Conservation (phyloP, 2,113 vertebrate genomes). For the Condylura cristata region DNA sequence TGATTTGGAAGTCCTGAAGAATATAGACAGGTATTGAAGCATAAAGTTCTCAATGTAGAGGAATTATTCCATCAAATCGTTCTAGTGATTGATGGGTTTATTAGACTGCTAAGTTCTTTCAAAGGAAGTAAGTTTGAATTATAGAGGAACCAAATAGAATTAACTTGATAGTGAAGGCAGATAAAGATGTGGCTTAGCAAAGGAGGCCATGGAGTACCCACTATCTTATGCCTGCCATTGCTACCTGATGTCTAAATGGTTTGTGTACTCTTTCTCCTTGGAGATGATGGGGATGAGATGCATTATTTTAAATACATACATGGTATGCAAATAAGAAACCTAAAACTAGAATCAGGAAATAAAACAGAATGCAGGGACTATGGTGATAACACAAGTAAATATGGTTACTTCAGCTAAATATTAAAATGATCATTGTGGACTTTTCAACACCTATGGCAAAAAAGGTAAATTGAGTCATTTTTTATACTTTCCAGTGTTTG, state of each 20-base stretch:
- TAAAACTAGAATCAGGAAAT: slow-evolving; percentile 25
- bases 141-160: not conserved
- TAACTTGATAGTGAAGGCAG: slow-evolving; percentile 5
- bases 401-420: not conserved
- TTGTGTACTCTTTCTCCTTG: not conserved
- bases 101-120: not conserved
- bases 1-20: slow-evolving; percentile 36
- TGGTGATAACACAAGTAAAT: not conserved
- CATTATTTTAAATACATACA: not conserved
- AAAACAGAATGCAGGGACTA: not conserved
- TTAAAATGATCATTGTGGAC: not conserved
- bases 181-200: slow-evolving; percentile 24
- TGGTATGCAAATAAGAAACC: not conserved
- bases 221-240: not conserved
- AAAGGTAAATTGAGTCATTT: slow-evolving; percentile 13
- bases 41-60: slow-evolving; percentile 3
- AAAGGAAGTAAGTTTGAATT: slow-evolving; percentile 35
- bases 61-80: not conserved
- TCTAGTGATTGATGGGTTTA: not conserved
- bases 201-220: not conserved
- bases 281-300: not conserved
- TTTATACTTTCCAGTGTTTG: not conserved
- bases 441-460: not conserved
- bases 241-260: not conserved
- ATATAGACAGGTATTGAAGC: not conserved